These are phyloP conservation scores for Aphrophora alni DNA, from an alignment of 2,888 invertebrate genomes.

Conservation along the genomic window DNA sequence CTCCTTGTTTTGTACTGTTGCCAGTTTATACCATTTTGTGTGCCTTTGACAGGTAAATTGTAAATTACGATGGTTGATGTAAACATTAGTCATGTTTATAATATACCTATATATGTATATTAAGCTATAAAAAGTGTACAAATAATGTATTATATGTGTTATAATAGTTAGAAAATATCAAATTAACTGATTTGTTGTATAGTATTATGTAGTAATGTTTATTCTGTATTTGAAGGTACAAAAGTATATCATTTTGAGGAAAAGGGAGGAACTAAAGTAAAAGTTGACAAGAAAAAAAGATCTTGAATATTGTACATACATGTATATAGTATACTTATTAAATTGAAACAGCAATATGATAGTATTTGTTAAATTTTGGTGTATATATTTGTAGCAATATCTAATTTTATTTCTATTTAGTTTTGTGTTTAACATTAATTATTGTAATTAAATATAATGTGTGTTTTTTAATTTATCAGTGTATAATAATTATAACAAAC, in stretches of 20 bases:
- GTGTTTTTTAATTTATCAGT: slow-evolving; percentile 35
- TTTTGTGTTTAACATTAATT: slow-evolving; percentile 15
- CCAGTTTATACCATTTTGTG: not conserved
- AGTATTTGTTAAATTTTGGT: slow-evolving; percentile 27
- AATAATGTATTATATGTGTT: not conserved
- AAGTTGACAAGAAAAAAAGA: not conserved
- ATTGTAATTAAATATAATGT: slow-evolving; percentile 25
- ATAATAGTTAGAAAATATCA: not conserved
- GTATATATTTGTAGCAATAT: slow-evolving; percentile 33
- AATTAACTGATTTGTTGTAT: not conserved
- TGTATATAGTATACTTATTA: slow-evolving; percentile 11
- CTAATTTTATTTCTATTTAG: slow-evolving; percentile 10
- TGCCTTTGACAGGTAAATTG: not conserved
- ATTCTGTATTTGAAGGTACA: slow-evolving; percentile 11
- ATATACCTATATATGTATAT: not conserved
- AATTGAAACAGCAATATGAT: slow-evolving; percentile 28
- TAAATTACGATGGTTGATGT: not conserved
- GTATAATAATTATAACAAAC: slow-evolving; percentile 22
- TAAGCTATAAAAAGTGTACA: not conserved
- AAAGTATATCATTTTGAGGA: not conserved
- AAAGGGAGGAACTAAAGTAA: not conserved
- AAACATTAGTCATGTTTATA: not conserved
- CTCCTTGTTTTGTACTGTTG: not conserved
- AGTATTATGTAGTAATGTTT: not conserved
- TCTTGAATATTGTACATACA: not conserved